Evolutionary conservation across 2,113 vertebrate genomes (phyloP).

Genomic region (Heloderma charlesbogerti): DNA sequence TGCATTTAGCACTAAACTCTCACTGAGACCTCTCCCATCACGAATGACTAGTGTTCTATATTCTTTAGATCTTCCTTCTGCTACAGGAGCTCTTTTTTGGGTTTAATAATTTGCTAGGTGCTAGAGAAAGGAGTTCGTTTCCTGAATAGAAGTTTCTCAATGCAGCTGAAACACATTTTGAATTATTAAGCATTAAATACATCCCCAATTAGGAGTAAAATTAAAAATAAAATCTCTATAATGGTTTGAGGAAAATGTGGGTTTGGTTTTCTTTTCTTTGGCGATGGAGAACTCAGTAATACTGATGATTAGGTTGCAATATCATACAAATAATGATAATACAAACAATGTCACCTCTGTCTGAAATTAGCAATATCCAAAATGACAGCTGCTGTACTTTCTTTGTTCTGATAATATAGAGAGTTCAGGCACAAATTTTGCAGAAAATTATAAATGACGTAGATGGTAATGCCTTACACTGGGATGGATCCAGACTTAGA

Average conservation of each 20-base stretch:
- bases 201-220: background rate
- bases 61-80: background rate
- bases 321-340: no score
- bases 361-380: background rate
- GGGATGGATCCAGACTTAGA: no score
- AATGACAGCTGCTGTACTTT: background rate
- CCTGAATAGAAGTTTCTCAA: background rate
- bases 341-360: background rate
- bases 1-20: background rate
- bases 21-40: slow-evolving; percentile 1
- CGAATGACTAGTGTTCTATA: background rate
- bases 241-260: background rate
- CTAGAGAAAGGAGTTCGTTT: slow-evolving; percentile 5
- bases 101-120: slow-evolving; percentile 6
- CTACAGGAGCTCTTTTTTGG: background rate
- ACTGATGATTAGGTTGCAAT: background rate
- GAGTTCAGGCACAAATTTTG: background rate
- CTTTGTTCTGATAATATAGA: background rate
- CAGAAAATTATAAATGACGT: background rate
- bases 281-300: background rate
- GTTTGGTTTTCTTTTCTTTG: background rate
- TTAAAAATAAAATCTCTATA: background rate
- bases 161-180: background rate
- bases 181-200: background rate
- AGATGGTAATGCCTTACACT: background rate